A percentile compares a stretch with the other conserved stretches of the same genome.
These are phyloP conservation scores for Stenolophus ochropezus DNA, from an alignment of 2,888 invertebrate species.

Conservation along the genomic window DNA sequence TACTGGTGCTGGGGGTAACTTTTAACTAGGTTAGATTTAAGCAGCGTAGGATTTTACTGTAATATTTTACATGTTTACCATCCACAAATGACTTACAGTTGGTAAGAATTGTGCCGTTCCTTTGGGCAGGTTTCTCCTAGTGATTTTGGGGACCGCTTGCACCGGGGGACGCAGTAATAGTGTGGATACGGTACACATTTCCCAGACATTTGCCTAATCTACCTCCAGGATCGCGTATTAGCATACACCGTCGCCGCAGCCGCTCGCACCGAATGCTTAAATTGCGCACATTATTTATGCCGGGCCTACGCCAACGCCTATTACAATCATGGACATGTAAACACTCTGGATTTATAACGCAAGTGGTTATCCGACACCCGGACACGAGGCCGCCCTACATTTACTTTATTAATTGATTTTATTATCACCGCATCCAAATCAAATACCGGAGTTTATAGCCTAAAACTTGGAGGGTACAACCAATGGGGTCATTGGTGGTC, in stretches of 20 bases:
- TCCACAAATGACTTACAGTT: too few relatives aligned
- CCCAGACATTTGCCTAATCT: conserved; percentile 50
- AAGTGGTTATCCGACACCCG: conserved; percentile 5
- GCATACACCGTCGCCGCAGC: conserved; percentile 17
- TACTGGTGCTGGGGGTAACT: too few relatives aligned
- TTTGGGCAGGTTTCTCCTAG: too few relatives aligned
- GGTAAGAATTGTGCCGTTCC: too few relatives aligned
- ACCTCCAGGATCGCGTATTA: conserved; percentile 51
- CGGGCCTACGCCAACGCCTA: conserved; percentile 26
- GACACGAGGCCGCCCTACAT: neutral
- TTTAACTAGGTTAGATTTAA: too few relatives aligned
- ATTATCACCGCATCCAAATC: neutral
- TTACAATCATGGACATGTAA: conserved; percentile 45
- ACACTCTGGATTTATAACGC: conserved; percentile 27
- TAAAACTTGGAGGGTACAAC: too few relatives aligned
- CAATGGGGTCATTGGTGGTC: too few relatives aligned
- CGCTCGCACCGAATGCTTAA: conserved; percentile 50
- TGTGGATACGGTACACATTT: conserved; percentile 52
- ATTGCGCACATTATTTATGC: conserved; percentile 55
- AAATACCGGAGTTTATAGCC: too few relatives aligned
- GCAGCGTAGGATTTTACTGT: too few relatives aligned
- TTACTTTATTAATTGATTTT: neutral
- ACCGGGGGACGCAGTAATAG: conserved; percentile 35
- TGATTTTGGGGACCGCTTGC: neutral
- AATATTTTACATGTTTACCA: too few relatives aligned